Conservation (phyloP, 2,888 invertebrate species). For the Osedax frankpressi region DNA sequence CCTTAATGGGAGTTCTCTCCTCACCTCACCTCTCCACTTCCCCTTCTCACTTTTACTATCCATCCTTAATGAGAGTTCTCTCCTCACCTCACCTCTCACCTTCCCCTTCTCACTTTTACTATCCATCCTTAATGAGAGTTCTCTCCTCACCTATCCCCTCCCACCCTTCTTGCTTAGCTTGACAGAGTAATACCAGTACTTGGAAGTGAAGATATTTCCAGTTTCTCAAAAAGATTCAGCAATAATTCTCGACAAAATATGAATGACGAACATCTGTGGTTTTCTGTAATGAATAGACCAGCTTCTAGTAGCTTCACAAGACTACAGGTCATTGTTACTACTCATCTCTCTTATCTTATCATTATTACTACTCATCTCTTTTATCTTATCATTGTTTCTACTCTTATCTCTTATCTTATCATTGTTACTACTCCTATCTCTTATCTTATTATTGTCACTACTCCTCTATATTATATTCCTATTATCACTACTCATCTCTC, state of each 20-base stretch:
- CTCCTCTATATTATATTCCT: not conserved
- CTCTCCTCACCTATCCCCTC: no score
- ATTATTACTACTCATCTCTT: not conserved
- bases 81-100: no score
- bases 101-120: no score
- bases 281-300: slow-evolving; percentile 49
- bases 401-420: not conserved
- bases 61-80: no score
- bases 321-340: slow-evolving; percentile 13
- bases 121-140: no score
- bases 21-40: no score
- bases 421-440: not conserved
- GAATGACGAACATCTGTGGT: slow-evolving; percentile 50
- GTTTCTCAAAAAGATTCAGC: slow-evolving; percentile 48
- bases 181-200: slow-evolving; percentile 50
- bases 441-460: not conserved
- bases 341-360: not conserved
- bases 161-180: slow-evolving; percentile 45
- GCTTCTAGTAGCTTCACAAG: slow-evolving; percentile 48
- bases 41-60: no score
- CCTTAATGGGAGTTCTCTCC: no score
- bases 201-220: slow-evolving; percentile 46
- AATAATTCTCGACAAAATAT: slow-evolving; percentile 45
- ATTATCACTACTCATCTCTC: no score
- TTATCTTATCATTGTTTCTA: not conserved